These are phyloP conservation scores for Chrysopa pallens DNA, from an alignment of 1,140 invertebrate species.

Conservation along the genomic window DNA sequence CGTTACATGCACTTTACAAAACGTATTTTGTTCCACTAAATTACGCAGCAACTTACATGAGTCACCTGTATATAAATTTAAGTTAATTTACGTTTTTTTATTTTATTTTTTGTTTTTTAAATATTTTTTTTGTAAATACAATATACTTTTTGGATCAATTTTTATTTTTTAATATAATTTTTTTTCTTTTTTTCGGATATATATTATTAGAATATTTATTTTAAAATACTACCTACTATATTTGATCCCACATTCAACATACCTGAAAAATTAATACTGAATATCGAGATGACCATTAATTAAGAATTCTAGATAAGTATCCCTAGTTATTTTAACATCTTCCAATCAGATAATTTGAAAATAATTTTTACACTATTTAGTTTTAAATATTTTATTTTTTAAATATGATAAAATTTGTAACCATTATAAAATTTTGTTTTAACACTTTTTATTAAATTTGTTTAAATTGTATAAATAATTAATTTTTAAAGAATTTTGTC, in stretches of 20 bases:
- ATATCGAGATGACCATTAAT: constrained; percentile 5
- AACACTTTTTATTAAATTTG: background rate
- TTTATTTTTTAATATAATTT: background rate
- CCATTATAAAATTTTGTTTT: constrained; percentile 1
- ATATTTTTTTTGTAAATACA: background rate
- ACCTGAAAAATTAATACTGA: constrained; percentile 19
- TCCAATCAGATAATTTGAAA: background rate
- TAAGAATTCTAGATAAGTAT: background rate
- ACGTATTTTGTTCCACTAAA: constrained; percentile 2
- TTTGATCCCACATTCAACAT: constrained; percentile 22
- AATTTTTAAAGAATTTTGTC: too few relatives aligned
- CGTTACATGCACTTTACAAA: too few relatives aligned
- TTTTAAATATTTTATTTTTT: background rate
- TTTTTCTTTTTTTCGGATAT: background rate
- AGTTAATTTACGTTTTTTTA: too few relatives aligned
- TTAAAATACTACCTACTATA: constrained; percentile 12
- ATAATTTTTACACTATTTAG: background rate
- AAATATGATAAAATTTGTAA: background rate
- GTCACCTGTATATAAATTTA: background rate
- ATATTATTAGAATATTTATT: background rate
- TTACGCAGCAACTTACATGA: background rate
- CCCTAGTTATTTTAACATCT: background rate
- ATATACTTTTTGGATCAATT: background rate
- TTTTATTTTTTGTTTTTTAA: too few relatives aligned
- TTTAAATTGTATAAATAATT: too few relatives aligned